Conservation (phyloP, 2,113 vertebrate genomes). For the Rhineura floridana region DNA sequence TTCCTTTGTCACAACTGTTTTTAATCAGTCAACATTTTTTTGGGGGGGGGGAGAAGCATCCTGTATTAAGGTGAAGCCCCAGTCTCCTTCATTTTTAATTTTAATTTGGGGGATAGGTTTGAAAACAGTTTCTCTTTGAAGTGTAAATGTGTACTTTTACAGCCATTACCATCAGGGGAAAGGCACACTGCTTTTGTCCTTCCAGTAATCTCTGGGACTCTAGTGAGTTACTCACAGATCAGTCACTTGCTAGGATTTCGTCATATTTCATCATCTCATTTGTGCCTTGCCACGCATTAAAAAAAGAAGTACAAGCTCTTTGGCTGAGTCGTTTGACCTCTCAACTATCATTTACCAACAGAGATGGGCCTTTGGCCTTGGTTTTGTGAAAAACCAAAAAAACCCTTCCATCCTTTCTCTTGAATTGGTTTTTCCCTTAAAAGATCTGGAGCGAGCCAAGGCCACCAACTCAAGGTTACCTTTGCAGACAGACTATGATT, state of each 20-base stretch:
- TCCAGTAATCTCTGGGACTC: too few relatives aligned
- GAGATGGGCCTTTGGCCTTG: neutral
- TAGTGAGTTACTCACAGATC: neutral
- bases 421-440: neutral
- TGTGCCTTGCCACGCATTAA: neutral
- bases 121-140: neutral
- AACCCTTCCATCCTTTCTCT: neutral
- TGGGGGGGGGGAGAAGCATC: neutral
- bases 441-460: neutral
- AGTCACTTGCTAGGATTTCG: neutral
- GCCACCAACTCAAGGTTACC: neutral
- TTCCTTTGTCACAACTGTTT: neutral
- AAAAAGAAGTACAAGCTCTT: too few relatives aligned
- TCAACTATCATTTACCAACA: neutral
- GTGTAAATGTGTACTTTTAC: neutral
- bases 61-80: neutral
- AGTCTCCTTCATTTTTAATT: too few relatives aligned
- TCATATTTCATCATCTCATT: neutral
- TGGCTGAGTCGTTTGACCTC: neutral
- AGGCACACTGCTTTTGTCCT: too few relatives aligned
- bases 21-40: neutral
- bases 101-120: neutral
- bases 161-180: too few relatives aligned
- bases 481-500: neutral
- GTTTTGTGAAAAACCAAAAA: neutral